These are phyloP conservation scores for Amphipoea oculea DNA, from an alignment of 2,888 invertebrate species.

Conservation along the genomic window DNA sequence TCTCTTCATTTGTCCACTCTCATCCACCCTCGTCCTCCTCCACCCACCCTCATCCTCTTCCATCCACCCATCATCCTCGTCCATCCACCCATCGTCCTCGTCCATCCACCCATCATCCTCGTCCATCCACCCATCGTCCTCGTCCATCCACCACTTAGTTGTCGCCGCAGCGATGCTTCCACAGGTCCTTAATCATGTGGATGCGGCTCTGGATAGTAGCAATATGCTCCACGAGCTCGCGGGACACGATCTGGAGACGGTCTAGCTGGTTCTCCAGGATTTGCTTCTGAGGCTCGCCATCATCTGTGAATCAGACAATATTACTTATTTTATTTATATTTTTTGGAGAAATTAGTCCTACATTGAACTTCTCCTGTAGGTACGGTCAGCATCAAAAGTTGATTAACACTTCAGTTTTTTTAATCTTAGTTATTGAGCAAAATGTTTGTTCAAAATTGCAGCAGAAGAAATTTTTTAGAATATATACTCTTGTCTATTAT, in stretches of 20 bases:
- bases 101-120: too few species aligned
- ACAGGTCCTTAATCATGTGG: constrained; percentile 61
- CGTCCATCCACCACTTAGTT: constrained; percentile 32
- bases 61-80: too few species aligned
- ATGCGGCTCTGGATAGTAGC: constrained; percentile 58
- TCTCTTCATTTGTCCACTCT: background rate
- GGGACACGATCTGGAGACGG: constrained; percentile 48
- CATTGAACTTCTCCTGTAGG: background rate
- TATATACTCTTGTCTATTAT: too few species aligned
- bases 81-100: too few species aligned
- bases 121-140: too few species aligned
- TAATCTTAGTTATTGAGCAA: too few species aligned
- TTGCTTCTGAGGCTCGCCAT: constrained; percentile 22
- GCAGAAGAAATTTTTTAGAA: too few species aligned
- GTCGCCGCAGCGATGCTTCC: constrained; percentile 61
- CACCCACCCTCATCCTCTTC: background rate
- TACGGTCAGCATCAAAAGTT: too few species aligned
- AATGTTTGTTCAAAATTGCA: too few species aligned
- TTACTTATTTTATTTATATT: background rate
- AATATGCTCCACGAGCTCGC: constrained; percentile 55
- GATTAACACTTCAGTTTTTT: too few species aligned
- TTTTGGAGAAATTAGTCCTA: background rate
- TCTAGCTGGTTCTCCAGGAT: constrained; percentile 40
- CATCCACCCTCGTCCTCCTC: constrained; percentile 3
- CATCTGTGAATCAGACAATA: constrained; percentile 2